A percentile compares a stretch with the other conserved stretches of the same genome.
Evolutionary conservation across 1,140 invertebrate genomes (phyloP).

Genomic region (Intoshia linei): DNA sequence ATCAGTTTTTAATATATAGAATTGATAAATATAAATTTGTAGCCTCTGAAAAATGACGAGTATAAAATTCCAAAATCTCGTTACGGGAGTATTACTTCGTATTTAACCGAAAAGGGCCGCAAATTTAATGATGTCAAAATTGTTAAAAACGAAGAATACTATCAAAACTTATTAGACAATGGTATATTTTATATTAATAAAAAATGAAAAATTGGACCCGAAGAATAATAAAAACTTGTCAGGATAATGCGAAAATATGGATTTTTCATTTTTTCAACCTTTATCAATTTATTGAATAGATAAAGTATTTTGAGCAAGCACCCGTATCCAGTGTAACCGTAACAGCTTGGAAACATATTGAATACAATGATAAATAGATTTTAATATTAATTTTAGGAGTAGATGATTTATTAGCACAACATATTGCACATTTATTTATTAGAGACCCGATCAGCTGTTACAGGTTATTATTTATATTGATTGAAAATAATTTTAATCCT

Average conservation of each 20-base stretch:
- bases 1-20: slow-evolving; percentile 10
- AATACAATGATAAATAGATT: not conserved
- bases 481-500: slow-evolving; percentile 3
- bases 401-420: slow-evolving; percentile 54
- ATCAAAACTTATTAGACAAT: slow-evolving; percentile 41
- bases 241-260: not conserved
- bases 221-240: not conserved
- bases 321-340: too few relatives aligned
- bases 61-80: slow-evolving; percentile 65
- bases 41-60: slow-evolving; percentile 32
- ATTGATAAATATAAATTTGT: slow-evolving; percentile 5
- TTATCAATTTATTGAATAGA: not conserved
- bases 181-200: slow-evolving; percentile 17
- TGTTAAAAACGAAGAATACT: slow-evolving; percentile 47
- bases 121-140: slow-evolving; percentile 65
- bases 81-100: slow-evolving; percentile 86
- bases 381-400: slow-evolving; percentile 29
- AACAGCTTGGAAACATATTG: too few relatives aligned
- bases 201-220: not conserved
- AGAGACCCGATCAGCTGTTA: slow-evolving; percentile 76
- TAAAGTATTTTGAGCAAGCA: too few relatives aligned
- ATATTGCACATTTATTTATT: slow-evolving; percentile 90
- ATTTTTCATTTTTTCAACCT: not conserved
- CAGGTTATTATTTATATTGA: slow-evolving; percentile 4
- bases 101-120: slow-evolving; percentile 50